Evolutionary conservation across 2,888 invertebrate species (phyloP).

Genomic region (Phymatocera aterrima): DNA sequence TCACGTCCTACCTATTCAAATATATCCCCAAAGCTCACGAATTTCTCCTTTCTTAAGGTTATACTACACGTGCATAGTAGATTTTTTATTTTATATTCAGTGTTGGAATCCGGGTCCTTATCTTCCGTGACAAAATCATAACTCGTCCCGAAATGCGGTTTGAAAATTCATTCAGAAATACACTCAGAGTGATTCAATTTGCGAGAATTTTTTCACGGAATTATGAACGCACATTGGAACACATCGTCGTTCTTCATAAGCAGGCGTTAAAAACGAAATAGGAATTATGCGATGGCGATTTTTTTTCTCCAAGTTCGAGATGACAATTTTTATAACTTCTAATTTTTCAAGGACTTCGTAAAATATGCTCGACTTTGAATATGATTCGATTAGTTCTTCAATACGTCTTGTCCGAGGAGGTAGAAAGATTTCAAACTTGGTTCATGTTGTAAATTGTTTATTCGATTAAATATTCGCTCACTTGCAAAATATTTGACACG

Average conservation of each 20-base stretch:
- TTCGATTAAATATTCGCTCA: constrained; percentile 11
- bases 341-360: background rate
- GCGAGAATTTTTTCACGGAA: background rate
- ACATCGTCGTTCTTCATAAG: background rate
- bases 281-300: background rate
- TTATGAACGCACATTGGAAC: background rate
- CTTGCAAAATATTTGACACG: background rate
- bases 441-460: constrained; percentile 27
- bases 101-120: background rate
- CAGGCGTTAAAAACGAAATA: background rate
- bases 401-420: background rate
- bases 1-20: constrained; percentile 28
- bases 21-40: background rate
- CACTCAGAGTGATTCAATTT: background rate
- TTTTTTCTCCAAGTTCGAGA: background rate
- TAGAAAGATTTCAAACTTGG: background rate
- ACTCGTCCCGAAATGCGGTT: background rate
- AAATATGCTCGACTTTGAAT: background rate
- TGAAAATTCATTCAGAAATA: background rate
- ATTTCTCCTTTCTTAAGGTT: background rate
- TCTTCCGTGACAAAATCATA: background rate
- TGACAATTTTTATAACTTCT: background rate
- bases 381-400: constrained; percentile 14
- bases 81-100: constrained; percentile 6
- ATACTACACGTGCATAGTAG: background rate